Evolutionary conservation across 2,888 invertebrate genomes (phyloP).

Genomic region (Thereva nobilitata): DNA sequence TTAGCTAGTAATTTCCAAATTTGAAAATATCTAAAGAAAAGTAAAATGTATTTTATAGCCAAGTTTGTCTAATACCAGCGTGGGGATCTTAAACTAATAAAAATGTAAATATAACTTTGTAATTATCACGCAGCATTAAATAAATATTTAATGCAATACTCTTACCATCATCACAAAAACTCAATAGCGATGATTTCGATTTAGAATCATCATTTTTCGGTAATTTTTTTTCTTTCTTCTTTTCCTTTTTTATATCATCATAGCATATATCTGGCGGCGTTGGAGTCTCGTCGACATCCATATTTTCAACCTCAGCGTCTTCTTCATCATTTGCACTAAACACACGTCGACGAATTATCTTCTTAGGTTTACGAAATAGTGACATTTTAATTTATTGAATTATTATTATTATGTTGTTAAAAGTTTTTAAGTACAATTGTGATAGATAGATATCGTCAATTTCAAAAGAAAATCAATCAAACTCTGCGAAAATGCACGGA

Average conservation of each 20-base stretch:
- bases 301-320: conserved; percentile 59
- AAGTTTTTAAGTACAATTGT: background rate
- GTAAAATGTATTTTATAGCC: no score
- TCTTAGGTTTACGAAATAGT: conserved; percentile 84
- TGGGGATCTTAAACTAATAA: background rate
- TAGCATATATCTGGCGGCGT: conserved; percentile 44
- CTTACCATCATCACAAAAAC: conserved; percentile 78
- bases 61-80: no score
- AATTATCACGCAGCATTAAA: no score
- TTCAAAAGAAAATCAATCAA: conserved; percentile 16
- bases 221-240: conserved; percentile 45
- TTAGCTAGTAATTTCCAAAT: no score
- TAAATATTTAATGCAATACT: background rate
- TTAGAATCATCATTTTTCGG: conserved; percentile 58
- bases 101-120: no score
- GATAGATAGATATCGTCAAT: background rate
- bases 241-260: conserved; percentile 42
- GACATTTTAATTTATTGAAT: conserved; percentile 64
- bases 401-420: background rate
- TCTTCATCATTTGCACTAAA: conserved; percentile 74
- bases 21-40: no score
- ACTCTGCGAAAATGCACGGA: background rate
- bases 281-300: conserved; percentile 53
- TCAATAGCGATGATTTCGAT: conserved; percentile 67
- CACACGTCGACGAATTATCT: conserved; percentile 77